phyloP scores from a whole-genome alignment of 2,797 vertebrate genomes.

The Monodelphis domestica region DNA sequence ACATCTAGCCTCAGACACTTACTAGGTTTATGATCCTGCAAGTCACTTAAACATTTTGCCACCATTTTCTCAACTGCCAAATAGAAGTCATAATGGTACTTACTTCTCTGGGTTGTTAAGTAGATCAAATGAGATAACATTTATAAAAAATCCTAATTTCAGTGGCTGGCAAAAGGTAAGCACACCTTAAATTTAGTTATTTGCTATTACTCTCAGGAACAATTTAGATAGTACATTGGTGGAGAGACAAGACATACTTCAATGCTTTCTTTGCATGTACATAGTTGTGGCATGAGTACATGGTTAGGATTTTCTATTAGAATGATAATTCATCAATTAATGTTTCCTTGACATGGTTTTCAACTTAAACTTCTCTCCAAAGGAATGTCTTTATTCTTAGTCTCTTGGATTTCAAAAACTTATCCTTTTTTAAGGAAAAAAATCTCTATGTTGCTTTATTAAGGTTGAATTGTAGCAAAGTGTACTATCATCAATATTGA shows the following conservation, averaged over 20 bases:
- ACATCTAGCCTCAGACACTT: not conserved
- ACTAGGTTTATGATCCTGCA: not conserved
- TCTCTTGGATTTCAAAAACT: not conserved
- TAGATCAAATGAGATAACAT: not conserved
- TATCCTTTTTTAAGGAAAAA: not conserved
- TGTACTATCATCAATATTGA: not conserved
- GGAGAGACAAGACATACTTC: not conserved
- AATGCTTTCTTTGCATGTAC: not conserved
- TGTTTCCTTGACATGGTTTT: not conserved
- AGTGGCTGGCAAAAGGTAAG: not conserved
- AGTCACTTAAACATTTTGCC: not conserved
- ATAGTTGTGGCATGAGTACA: not conserved
- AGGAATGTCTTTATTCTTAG: not conserved
- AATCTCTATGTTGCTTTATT: not conserved
- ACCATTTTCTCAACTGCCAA: not conserved
- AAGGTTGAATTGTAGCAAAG: not conserved
- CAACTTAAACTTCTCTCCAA: not conserved
- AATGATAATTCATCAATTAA: not conserved
- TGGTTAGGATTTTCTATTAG: not conserved
- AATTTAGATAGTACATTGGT: not conserved
- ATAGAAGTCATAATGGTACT: not conserved
- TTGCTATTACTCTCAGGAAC: not conserved
- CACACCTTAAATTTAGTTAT: not conserved
- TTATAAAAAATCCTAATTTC: not conserved
- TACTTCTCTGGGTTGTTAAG: not conserved